Evolutionary conservation across 2,113 vertebrate species (phyloP).

Genomic region (Sorex araneus): DNA sequence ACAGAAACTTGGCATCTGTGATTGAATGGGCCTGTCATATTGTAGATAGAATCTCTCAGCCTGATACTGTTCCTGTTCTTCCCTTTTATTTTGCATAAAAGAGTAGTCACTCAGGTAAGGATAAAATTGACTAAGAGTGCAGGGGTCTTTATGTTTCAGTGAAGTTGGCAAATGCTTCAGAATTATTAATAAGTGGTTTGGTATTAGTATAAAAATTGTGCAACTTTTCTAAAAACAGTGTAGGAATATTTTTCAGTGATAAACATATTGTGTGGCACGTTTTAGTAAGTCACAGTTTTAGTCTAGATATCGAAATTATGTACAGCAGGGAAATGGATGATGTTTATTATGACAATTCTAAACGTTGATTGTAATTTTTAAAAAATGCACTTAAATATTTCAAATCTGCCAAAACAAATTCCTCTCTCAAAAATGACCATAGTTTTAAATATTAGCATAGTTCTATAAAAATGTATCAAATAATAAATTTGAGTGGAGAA

Average conservation of each 20-base stretch:
- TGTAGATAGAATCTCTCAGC: not conserved
- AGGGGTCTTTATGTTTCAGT: not conserved
- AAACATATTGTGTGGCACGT: not conserved
- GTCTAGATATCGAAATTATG: conserved; percentile 16
- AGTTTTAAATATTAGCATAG: not conserved
- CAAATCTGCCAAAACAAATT: conserved; percentile 9
- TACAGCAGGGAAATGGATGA: not conserved
- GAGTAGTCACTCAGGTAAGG: not conserved
- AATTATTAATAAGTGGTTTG: not conserved
- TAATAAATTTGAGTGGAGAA: not conserved
- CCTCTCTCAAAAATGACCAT: not conserved
- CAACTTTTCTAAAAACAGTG: not conserved
- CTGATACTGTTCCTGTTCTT: not conserved
- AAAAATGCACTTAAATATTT: not conserved
- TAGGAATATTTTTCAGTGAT: not conserved
- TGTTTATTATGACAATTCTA: not conserved
- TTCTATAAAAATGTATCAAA: conserved; percentile 35
- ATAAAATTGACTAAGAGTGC: not conserved
- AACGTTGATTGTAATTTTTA: not conserved
- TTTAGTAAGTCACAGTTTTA: conserved; percentile 16
- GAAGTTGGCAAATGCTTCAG: not conserved
- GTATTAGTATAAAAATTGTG: not conserved
- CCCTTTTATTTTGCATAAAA: not conserved
- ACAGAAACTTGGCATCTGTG: not conserved
- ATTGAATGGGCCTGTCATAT: not conserved